phyloP scores from a whole-genome alignment of 2,888 invertebrate genomes.

The Bibio marci region DNA sequence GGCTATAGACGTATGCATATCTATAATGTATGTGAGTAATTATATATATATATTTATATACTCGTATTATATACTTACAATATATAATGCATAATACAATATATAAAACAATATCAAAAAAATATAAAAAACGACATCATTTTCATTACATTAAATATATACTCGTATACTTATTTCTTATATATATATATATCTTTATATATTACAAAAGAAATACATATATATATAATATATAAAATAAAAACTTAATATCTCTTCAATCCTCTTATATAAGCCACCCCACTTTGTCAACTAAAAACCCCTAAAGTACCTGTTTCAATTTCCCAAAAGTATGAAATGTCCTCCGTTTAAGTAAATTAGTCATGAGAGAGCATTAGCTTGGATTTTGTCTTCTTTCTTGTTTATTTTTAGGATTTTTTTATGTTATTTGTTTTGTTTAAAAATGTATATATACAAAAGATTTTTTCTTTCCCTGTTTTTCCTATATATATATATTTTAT shows the following conservation, averaged over 20 bases:
- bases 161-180: too few relatives aligned
- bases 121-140: too few relatives aligned
- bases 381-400: constrained; percentile 1
- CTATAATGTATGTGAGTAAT: too few relatives aligned
- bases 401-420: constrained; percentile 1
- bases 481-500: too few relatives aligned
- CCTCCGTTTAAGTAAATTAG: constrained; percentile 3
- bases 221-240: background rate
- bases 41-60: too few relatives aligned
- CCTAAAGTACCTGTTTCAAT: constrained; percentile 1
- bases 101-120: too few relatives aligned
- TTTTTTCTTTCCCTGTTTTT: background rate
- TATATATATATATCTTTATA: too few relatives aligned
- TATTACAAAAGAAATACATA: too few relatives aligned
- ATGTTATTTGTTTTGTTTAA: constrained; percentile 1
- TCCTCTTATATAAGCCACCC: constrained; percentile 2
- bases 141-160: too few relatives aligned
- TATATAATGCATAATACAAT: too few relatives aligned
- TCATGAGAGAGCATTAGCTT: constrained; percentile 2
- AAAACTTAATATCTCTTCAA: background rate
- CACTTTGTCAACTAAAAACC: constrained; percentile 1
- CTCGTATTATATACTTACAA: too few relatives aligned
- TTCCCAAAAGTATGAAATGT: constrained; percentile 2
- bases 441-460: background rate
- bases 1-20: too few relatives aligned